Percentiles rank a stretch among this genome's conserved stretches.
phyloP scores from a whole-genome alignment of 2,797 vertebrate species.

The Acrossocheilus wenchowensis region DNA sequence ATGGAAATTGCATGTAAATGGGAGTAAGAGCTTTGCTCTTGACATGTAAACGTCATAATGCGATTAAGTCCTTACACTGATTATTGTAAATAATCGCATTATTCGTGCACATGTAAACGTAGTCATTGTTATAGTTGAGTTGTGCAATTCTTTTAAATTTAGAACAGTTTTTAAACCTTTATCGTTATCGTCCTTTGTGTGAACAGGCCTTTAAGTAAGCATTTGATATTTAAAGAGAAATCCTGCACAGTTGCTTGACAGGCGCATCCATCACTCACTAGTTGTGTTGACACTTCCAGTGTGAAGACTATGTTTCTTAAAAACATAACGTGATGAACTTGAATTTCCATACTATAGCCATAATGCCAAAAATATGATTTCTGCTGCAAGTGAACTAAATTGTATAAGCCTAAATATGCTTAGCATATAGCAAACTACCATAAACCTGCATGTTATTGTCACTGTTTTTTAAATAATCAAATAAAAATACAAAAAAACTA shows the following conservation, averaged over 20 bases:
- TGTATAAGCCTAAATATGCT: constrained; percentile 7
- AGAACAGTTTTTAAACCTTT: not conserved
- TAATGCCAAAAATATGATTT: constrained; percentile 20
- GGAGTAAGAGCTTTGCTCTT: too few species aligned
- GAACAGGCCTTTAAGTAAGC: not conserved
- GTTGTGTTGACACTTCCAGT: not conserved
- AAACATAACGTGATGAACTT: constrained; percentile 25
- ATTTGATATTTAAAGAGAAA: not conserved
- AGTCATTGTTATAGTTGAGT: not conserved
- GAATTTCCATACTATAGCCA: constrained; percentile 33
- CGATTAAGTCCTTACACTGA: too few species aligned
- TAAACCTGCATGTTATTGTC: constrained; percentile 27
- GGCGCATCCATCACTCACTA: not conserved
- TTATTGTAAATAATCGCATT: too few species aligned
- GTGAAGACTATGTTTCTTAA: not conserved
- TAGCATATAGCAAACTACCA: not conserved
- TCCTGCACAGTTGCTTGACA: not conserved
- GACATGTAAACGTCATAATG: too few species aligned
- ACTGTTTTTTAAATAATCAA: constrained; percentile 30
- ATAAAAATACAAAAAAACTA: constrained; percentile 11
- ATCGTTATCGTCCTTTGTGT: not conserved
- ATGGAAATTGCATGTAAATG: too few species aligned
- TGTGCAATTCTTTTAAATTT: not conserved
- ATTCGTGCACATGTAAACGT: too few species aligned
- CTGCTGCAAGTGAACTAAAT: not conserved